A percentile compares a stretch with the other conserved stretches of the same genome.
Conservation (phyloP, 1,140 invertebrate species). For the Nasonia giraulti region DNA sequence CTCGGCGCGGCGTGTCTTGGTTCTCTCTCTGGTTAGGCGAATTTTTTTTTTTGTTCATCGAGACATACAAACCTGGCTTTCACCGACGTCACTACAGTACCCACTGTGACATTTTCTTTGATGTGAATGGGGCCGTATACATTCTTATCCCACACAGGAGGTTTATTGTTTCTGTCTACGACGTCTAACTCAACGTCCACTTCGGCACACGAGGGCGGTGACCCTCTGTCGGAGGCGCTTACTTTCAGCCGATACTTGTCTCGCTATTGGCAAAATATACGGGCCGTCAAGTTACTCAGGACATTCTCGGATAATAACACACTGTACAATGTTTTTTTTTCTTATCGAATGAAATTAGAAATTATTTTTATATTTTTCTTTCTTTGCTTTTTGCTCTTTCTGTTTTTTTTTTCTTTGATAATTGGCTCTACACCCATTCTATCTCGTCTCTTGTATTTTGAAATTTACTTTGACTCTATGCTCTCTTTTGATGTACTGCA, state of each 20-base stretch:
- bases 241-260: constrained; percentile 95
- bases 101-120: constrained; percentile 98
- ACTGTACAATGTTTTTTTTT: constrained; percentile 59
- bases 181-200: constrained; percentile 97
- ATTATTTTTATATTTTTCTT: constrained; percentile 12
- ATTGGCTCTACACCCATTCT: neutral
- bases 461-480: constrained; percentile 36
- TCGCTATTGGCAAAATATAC: constrained; percentile 84
- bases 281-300: constrained; percentile 73
- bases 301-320: constrained; percentile 63
- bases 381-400: constrained; percentile 31
- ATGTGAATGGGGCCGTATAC: constrained; percentile 96
- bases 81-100: constrained; percentile 96
- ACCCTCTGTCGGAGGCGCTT: constrained; percentile 93
- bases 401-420: neutral
- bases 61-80: constrained; percentile 96
- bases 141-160: constrained; percentile 93
- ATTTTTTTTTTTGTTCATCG: constrained; percentile 68
- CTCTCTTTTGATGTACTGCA: constrained; percentile 55
- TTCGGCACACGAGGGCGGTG: constrained; percentile 90
- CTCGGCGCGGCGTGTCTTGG: constrained; percentile 66
- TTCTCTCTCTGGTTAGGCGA: constrained; percentile 24
- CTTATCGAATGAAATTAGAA: constrained; percentile 47
- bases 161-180: constrained; percentile 98
- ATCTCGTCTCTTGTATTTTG: constrained; percentile 25